A percentile compares a stretch with the other conserved stretches of the same genome.
Conservation (phyloP, 2,113 vertebrate genomes). For the Uria aalge region DNA sequence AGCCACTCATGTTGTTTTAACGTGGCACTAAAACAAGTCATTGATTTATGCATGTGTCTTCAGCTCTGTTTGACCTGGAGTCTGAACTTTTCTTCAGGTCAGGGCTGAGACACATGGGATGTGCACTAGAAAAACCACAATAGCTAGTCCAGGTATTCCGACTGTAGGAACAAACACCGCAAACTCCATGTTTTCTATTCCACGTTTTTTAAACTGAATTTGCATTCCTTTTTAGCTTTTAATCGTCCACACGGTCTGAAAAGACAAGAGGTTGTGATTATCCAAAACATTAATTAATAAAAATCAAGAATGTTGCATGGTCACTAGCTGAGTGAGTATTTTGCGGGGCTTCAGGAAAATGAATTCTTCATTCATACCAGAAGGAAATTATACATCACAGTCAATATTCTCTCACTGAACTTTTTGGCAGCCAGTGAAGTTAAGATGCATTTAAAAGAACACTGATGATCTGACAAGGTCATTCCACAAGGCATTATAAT, state of each 20-base stretch:
- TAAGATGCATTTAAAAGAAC: background rate
- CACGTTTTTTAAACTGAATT: background rate
- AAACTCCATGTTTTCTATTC: background rate
- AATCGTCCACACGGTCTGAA: background rate
- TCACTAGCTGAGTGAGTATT: background rate
- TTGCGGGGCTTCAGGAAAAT: background rate
- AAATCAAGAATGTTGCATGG: background rate
- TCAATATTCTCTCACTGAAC: background rate
- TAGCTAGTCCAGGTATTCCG: background rate
- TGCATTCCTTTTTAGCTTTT: background rate
- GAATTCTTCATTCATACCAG: background rate
- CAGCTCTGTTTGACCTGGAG: slow-evolving; percentile 59
- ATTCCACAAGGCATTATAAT: background rate
- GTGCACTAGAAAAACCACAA: background rate
- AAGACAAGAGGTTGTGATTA: background rate
- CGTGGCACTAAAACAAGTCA: slow-evolving; percentile 75
- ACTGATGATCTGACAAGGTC: background rate
- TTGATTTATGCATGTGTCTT: slow-evolving; percentile 75
- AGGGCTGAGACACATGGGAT: slow-evolving; percentile 1
- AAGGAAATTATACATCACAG: background rate
- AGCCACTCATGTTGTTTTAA: slow-evolving; percentile 72
- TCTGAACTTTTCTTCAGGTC: slow-evolving; percentile 52
- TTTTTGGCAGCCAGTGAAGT: background rate
- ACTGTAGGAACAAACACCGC: background rate
- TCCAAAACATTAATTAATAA: background rate